Conservation (phyloP, 2,888 invertebrate genomes). For the Dynastes hyllus region DNA sequence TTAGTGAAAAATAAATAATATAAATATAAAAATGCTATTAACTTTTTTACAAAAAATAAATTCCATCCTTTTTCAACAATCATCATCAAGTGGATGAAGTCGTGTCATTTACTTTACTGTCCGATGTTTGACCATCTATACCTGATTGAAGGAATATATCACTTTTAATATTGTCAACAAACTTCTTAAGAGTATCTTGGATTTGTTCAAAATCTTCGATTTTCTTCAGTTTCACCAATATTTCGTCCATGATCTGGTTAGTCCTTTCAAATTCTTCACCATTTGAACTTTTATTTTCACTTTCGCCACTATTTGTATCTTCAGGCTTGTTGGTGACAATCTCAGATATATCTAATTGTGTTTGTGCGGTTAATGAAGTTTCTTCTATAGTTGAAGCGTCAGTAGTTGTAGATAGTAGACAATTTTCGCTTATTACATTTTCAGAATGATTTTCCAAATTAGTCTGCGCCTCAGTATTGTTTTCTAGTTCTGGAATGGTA, state of each 20-base stretch:
- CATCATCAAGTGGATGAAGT: background rate
- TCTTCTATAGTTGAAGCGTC: background rate
- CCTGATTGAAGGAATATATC: background rate
- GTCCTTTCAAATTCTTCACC: slow-evolving; percentile 8
- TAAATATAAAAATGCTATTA: slow-evolving; percentile 11
- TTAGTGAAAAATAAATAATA: slow-evolving; percentile 13
- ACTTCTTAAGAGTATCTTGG: background rate
- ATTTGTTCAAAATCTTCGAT: slow-evolving; percentile 11
- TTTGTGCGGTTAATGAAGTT: background rate
- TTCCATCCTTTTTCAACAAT: background rate
- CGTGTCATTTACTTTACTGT: background rate
- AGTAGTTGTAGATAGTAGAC: background rate
- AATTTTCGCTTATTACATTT: background rate
- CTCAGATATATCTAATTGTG: background rate
- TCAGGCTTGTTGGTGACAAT: background rate
- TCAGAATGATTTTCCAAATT: background rate
- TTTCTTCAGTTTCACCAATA: slow-evolving; percentile 37
- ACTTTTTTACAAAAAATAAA: background rate
- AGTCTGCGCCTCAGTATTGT: no score
- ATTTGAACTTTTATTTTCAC: background rate
- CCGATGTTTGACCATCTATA: background rate
- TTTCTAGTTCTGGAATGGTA: no score
- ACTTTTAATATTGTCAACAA: background rate
- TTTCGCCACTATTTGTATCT: background rate
- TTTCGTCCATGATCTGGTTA: slow-evolving; percentile 14